These are phyloP conservation scores for Psammodynastes pulverulentus DNA, from an alignment of 2,113 vertebrate species.

Conservation along the genomic window DNA sequence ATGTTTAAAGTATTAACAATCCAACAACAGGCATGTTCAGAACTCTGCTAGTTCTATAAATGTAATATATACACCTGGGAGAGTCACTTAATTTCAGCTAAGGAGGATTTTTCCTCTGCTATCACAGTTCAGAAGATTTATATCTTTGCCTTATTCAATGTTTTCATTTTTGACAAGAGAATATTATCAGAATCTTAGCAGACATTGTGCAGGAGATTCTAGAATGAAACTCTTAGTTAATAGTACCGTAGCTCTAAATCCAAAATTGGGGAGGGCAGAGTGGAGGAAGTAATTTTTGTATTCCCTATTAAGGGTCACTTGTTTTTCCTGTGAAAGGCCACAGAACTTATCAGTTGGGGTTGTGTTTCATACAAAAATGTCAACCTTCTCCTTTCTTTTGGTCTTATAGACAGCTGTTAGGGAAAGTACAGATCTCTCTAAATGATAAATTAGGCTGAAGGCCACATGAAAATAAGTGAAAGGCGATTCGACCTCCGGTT, in stretches of 20 bases:
- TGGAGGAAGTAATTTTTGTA: background rate
- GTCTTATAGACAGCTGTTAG: background rate
- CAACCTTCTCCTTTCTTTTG: background rate
- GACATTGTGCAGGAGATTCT: background rate
- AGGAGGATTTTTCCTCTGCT: background rate
- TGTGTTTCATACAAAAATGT: background rate
- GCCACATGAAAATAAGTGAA: background rate
- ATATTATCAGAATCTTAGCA: background rate
- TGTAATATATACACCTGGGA: background rate
- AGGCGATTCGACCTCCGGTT: too few relatives aligned
- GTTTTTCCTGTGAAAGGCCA: background rate
- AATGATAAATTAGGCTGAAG: background rate
- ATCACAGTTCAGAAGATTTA: background rate
- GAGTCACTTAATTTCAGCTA: background rate
- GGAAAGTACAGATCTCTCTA: background rate
- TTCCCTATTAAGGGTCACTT: background rate
- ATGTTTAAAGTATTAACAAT: background rate
- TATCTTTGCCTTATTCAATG: background rate
- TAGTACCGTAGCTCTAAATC: background rate
- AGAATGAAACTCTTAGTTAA: background rate
- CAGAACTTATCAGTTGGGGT: background rate
- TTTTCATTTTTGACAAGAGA: background rate
- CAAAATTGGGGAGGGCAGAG: background rate
- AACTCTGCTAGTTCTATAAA: background rate
- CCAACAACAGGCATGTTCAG: background rate